Evolutionary conservation across 2,797 vertebrate species (phyloP), one percentile per base, ranked within the genome.

Genomic region (Cyclura pinguis): DNA sequence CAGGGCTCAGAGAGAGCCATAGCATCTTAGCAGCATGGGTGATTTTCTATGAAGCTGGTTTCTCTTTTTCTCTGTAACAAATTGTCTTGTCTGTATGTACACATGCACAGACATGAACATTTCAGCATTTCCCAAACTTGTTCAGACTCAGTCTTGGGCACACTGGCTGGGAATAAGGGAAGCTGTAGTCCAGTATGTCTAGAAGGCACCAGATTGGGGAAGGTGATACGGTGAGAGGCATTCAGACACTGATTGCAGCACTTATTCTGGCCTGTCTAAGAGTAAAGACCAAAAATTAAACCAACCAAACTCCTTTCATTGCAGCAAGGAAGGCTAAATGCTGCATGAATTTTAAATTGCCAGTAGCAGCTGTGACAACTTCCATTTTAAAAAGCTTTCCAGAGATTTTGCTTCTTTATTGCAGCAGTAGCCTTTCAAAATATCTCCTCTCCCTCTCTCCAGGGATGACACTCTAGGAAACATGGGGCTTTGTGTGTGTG

Each of bases 261-360:
- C 32, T 52, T 50, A 35, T 14, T 82, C 22, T 24, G 52, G 6
- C 52, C 42, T 81, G 13, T 74, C 35, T 78, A 78, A 86, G 38
- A 12, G 20, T 50, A 47, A 14, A 82, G 47, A 29, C 47, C 42
- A 78, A 29, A 85, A 85, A 84, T 22, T 69, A 52, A 85, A 42
- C 29, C 47, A 85, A 72, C 35, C 32, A 67, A 47, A 47, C 29
- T 8, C 29, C 2, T 32, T 80, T 57, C 6, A 8, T 8, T 86
- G 78, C 52, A 73, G 64, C 47, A 89, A 84, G 12, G 22, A 24
- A 82, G 69, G 27, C 22, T 16, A 82, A 90, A 90, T n/a, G 18
- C 55, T 86, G n/a, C 69, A 76, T 35, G 16, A 22, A 76, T 87
- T 76, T 83, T 12, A 76, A 74, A 76, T 24, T 76, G 78, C 81